These are phyloP conservation scores for Dascyllus trimaculatus DNA, from an alignment of 2,113 vertebrate species.

Conservation along the genomic window DNA sequence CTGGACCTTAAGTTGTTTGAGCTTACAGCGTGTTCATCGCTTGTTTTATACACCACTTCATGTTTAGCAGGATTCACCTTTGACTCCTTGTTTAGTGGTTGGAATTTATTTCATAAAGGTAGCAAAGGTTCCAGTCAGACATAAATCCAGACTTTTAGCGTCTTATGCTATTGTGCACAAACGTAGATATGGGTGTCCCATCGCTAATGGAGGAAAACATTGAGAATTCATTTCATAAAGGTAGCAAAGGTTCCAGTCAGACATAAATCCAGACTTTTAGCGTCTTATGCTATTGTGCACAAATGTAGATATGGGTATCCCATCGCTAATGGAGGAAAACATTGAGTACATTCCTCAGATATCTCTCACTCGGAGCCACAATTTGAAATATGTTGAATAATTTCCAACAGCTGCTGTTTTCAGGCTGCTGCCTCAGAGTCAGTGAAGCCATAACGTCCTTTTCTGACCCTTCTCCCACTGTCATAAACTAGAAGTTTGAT, in stretches of 20 bases:
- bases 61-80: background rate
- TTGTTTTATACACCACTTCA: conserved; percentile 30
- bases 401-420: background rate
- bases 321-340: background rate
- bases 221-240: no score
- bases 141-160: background rate
- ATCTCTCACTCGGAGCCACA: background rate
- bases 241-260: no score
- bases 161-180: background rate
- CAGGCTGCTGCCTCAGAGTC: conserved; percentile 9
- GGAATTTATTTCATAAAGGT: background rate
- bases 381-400: background rate
- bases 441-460: conserved; percentile 14
- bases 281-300: background rate
- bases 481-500: conserved; percentile 62
- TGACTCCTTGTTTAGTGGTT: conserved; percentile 28
- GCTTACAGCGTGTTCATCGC: conserved; percentile 47
- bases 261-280: background rate
- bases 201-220: background rate
- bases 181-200: background rate
- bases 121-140: background rate
- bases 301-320: background rate
- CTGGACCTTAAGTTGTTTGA: conserved; percentile 38
- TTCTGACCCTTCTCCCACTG: conserved; percentile 23
- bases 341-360: background rate